Base-by-base conservation (phyloP, 2,797 vertebrate genomes). In the Calcarius lapponicus region DNA sequence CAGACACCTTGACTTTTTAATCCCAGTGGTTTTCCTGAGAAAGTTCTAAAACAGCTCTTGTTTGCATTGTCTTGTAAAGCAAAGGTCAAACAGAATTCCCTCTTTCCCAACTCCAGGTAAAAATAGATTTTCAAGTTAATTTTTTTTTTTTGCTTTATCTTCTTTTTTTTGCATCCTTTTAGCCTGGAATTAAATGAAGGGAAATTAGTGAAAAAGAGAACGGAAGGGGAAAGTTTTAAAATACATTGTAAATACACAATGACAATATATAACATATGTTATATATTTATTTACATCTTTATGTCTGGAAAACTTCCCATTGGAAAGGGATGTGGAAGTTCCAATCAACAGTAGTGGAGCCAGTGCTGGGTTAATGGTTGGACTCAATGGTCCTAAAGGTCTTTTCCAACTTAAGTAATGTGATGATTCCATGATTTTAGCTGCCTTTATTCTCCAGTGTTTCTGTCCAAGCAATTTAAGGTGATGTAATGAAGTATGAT, bases 191-290 rank as follows among this genome's bases (percentile, higher is more conserved):
- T 17, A 80, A 94, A 29, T 2, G 0, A 50, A 78, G 4, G 16
- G 7, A 65, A 38, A 25, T 2, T 6, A 5, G 1, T 5, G 0
- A 2, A 1, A 13, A 40, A 64, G 10, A 74, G 9, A 5, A n/a
- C 50, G 13, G 3, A 31, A 60, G 22, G 19, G 3, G 6, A 74
- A 11, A 80, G n/a, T n/a, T n/a, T n/a, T n/a, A n/a, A 8, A 38
- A 2, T 4, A 2, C n/a, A 11, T 34, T 67, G 53, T 8, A 38
- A 69, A n/a, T 22, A 17, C 2, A 20, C n/a, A 20, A 7, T 17
- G 51, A 11, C 7, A 29, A 25, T 28, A 24, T 20, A 19, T 3
- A n/a, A 38, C 24, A 28, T 4, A 34, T 1, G 0, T 38, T 45
- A 17, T 31, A 5, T 14, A 54, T 62, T 38, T 38, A n/a, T 60